Base-by-base conservation (phyloP, 2,797 vertebrate species). In the Clarias laeviceps region DNA sequence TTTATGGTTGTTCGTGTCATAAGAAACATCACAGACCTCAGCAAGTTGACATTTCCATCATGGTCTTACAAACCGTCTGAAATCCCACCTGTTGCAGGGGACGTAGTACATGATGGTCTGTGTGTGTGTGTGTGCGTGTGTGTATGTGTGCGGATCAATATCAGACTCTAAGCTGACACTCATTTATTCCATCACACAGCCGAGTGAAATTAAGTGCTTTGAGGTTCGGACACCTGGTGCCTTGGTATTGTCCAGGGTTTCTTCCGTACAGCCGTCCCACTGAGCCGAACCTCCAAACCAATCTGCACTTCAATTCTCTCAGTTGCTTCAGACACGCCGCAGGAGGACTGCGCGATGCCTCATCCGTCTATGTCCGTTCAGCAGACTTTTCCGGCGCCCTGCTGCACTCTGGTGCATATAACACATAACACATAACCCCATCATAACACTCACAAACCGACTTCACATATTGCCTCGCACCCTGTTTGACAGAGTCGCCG, bases 301-400 rank as follows among this genome's bases (percentile, higher is more conserved):
- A 88, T 85, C 86, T 87, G 61, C 72, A 83, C 88, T 88, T 86
- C 83, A 88, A 84, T 88, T 89, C 85, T 68, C n/a, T 34, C 29
- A 50, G 57, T 85, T 66, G 84, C 69, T 86, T 78, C 85, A 83
- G 22, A 78, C 20, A 32, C 83, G 3, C 84, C 68, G 45, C 84
- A 65, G 78, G 85, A 82, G 40, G 24, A 76, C 80, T 32, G 22
- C 22, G 29, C 59, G 34, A 82, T 61, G 69, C 80, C 80, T 84
- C 83, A 80, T 87, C 74, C 37, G 3, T 74, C 40, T 69, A 61
- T 82, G 59, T 84, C 61, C 29, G 4, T 78, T 85, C 66, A 77
- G 66, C 76, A 24, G 37, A 59, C 61, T 61, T 24, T 86, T 82
- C 80, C 74, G 50, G 68, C 69, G 0, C 80, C 50, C 80, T 0